These are phyloP conservation scores for Dolichoris vasculosae DNA, from an alignment of 1,140 invertebrate genomes.

Conservation along the genomic window DNA sequence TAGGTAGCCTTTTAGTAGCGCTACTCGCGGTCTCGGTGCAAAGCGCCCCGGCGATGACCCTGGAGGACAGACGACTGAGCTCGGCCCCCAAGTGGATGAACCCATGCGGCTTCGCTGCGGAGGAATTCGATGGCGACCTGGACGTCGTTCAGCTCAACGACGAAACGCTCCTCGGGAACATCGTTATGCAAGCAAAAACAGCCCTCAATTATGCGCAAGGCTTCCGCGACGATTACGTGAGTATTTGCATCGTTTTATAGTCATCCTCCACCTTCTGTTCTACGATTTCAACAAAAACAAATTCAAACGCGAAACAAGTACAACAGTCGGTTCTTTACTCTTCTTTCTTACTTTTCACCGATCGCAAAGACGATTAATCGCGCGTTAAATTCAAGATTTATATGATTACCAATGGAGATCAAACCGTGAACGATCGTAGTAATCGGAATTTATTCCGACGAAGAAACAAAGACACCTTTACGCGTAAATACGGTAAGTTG, in stretches of 20 bases:
- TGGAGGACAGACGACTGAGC: slow-evolving; percentile 59
- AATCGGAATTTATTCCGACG: too few relatives aligned
- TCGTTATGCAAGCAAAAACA: slow-evolving; percentile 72
- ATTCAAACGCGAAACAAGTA: too few relatives aligned
- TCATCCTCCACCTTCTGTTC: too few relatives aligned
- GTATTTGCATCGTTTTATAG: slow-evolving; percentile 57
- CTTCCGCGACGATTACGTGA: slow-evolving; percentile 75
- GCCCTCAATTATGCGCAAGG: slow-evolving; percentile 71
- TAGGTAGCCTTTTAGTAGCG: slow-evolving; percentile 66
- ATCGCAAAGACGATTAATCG: too few relatives aligned
- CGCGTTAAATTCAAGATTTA: too few relatives aligned
- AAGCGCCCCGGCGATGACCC: slow-evolving; percentile 65
- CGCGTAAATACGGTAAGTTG: neutral
- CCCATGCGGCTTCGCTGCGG: slow-evolving; percentile 72
- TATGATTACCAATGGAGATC: too few relatives aligned
- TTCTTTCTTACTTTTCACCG: too few relatives aligned
- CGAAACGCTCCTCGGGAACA: slow-evolving; percentile 69
- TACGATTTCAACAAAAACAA: too few relatives aligned
- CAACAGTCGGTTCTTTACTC: too few relatives aligned
- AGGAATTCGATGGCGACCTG: slow-evolving; percentile 63
- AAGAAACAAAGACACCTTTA: too few relatives aligned
- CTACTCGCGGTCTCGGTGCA: slow-evolving; percentile 65
- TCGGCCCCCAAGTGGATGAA: slow-evolving; percentile 74
- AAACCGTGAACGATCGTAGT: too few relatives aligned
- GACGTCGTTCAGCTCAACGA: slow-evolving; percentile 67